Base-by-base conservation (phyloP, 2,888 invertebrate genomes). In the Cephus pulcher region DNA sequence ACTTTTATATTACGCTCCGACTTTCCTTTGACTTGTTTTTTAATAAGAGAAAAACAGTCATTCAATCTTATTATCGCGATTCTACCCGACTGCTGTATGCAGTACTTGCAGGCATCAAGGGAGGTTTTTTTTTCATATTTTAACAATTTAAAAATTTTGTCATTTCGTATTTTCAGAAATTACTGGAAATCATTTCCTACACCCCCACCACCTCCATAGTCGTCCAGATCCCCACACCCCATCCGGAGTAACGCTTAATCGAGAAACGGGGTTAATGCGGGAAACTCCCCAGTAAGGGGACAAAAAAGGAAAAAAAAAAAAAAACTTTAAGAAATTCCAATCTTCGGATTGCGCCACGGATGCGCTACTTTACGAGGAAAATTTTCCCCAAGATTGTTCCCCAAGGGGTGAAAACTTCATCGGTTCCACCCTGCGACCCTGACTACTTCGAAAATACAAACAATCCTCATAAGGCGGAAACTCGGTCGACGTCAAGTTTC, bases 381-480 rank as follows among this genome's bases (percentile, higher is more conserved):
- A 71, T 33, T 34, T 34, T 71, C 12, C 32, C 30, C 71, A 9
- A 33, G 71, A 71, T 71, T 32, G 32, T 71, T 71, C 34, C 34
- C 33, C 71, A 6, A 32, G 34, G 56, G 23, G 9, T 23, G 71
- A 71, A 71, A 71, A 71, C 71, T 71, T 71, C 71, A 32, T 33
- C 32, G 71, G 33, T 12, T 71, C 56, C 33, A 32, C 32, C 33
- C 74, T 34, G 74, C 34, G 3, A 11, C 30, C 34, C 34, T 34
- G 33, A 15, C 30, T 34, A 33, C 71, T 30, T 30, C n/a, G 74
- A 74, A 74, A n/a, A 74, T 35, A 74, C 34, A 35, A 74, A 74
- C 74, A 74, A 74, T 74, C 74, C 74, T 74, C 34, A 74, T 74
- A 74, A 74, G 74, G 30, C 23, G 74, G 74, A 74, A 74, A 35